These are phyloP conservation scores for Ardeotis arabs DNA, from an alignment of 2,113 vertebrate genomes.

Conservation along the genomic window DNA sequence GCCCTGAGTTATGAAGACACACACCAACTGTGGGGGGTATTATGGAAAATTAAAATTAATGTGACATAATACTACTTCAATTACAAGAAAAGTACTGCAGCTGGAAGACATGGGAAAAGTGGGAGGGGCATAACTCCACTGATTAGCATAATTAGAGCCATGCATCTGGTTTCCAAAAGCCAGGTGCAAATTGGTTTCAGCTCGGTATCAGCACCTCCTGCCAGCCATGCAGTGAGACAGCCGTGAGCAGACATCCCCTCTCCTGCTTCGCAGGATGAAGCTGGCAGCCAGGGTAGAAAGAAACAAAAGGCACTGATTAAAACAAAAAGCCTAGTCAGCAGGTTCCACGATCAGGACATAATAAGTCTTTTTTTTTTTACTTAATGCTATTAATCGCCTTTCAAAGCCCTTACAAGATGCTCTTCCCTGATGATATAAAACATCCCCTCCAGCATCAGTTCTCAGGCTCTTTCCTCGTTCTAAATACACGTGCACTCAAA, in stretches of 20 bases:
- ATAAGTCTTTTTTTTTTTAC: not conserved
- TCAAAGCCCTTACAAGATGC: not conserved
- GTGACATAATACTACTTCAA: not conserved
- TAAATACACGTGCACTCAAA: not conserved
- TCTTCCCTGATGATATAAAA: not conserved
- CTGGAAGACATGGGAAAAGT: constrained; percentile 16
- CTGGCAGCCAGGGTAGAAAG: not conserved
- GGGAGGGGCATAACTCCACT: not conserved
- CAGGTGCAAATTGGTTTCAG: not conserved
- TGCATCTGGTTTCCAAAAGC: not conserved
- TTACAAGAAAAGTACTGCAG: constrained; percentile 2
- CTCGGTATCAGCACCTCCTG: not conserved
- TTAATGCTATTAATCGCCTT: not conserved
- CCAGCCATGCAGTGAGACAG: not conserved
- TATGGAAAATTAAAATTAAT: constrained; percentile 24
- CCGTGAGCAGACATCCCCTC: not conserved
- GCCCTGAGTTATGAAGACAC: not conserved
- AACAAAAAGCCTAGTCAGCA: not conserved
- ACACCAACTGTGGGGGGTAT: not conserved
- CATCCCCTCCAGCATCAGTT: not conserved
- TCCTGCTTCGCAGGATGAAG: not conserved
- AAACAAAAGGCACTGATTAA: not conserved
- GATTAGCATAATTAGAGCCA: not conserved
- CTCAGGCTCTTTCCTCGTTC: not conserved
- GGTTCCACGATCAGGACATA: not conserved